Conservation (phyloP, 2,888 invertebrate species). For the Strigamia maritima region DNA sequence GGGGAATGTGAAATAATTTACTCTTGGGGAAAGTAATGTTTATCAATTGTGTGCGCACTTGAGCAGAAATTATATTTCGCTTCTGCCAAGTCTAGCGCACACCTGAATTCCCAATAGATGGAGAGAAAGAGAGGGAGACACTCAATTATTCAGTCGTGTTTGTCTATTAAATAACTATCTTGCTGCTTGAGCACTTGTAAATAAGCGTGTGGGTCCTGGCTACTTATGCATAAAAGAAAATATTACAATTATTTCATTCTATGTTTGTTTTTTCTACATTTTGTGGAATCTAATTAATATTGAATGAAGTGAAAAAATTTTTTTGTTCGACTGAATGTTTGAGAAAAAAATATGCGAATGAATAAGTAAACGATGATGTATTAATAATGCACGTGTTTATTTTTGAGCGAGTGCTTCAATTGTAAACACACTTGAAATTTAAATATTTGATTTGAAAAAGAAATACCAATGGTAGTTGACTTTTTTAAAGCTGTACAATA, state of each 20-base stretch:
- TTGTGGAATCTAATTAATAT: neutral
- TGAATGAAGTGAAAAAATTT: neutral
- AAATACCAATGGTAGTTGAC: too few species aligned
- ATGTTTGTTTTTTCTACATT: neutral
- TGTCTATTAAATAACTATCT: neutral
- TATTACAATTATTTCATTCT: neutral
- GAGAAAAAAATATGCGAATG: too few species aligned
- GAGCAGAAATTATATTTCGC: constrained; percentile 4
- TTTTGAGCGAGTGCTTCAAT: neutral
- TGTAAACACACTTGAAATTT: neutral
- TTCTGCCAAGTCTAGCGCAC: neutral
- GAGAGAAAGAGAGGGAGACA: neutral
- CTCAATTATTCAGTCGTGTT: neutral
- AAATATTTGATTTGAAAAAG: neutral
- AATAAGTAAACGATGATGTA: too few species aligned
- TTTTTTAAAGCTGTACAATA: too few species aligned
- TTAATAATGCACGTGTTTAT: too few species aligned
- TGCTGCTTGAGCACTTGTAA: neutral
- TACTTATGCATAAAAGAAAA: neutral
- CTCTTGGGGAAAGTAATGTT: neutral
- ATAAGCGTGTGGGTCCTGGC: neutral
- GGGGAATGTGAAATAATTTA: neutral
- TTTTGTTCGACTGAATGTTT: neutral
- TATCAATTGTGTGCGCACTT: neutral
- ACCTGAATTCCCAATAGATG: neutral